These are phyloP conservation scores for Myotis myotis DNA, from an alignment of 2,797 vertebrate species.

Conservation along the genomic window DNA sequence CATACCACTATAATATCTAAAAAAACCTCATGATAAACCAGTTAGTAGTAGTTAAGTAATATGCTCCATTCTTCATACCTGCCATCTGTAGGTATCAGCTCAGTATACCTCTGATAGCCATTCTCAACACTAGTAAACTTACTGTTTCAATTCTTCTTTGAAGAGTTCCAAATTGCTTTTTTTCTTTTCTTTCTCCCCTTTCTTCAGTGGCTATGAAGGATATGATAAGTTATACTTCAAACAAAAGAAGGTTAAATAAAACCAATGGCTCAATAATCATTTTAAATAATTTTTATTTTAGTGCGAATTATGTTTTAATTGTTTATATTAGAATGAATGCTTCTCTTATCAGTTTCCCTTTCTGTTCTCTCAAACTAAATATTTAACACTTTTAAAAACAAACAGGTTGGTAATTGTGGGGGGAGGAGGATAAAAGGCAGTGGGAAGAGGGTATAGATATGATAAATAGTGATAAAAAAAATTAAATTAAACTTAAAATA, in stretches of 20 bases:
- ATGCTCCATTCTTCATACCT: not conserved
- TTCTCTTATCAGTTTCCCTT: constrained; percentile 14
- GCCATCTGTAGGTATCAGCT: not conserved
- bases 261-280: not conserved
- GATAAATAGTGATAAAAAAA: not conserved
- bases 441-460: not conserved
- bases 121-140: constrained; percentile 79
- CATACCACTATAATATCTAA: not conserved
- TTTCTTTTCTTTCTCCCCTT: constrained; percentile 98
- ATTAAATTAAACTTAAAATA: not conserved
- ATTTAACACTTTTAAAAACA: constrained; percentile 14
- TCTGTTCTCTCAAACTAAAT: constrained; percentile 13
- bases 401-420: not conserved
- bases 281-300: constrained; percentile 71
- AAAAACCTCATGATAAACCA: not conserved
- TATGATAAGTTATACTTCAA: constrained; percentile 75
- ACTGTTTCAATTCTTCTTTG: constrained; percentile 99
- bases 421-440: not conserved
- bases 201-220: constrained; percentile 91
- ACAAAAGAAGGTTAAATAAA: constrained; percentile 58
- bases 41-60: not conserved
- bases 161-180: constrained; percentile 99
- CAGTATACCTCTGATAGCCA: not conserved
- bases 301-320: constrained; percentile 71
- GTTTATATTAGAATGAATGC: constrained; percentile 32